Evolutionary conservation across 2,797 vertebrate species (phyloP).

Genomic region (Accipiter badius): DNA sequence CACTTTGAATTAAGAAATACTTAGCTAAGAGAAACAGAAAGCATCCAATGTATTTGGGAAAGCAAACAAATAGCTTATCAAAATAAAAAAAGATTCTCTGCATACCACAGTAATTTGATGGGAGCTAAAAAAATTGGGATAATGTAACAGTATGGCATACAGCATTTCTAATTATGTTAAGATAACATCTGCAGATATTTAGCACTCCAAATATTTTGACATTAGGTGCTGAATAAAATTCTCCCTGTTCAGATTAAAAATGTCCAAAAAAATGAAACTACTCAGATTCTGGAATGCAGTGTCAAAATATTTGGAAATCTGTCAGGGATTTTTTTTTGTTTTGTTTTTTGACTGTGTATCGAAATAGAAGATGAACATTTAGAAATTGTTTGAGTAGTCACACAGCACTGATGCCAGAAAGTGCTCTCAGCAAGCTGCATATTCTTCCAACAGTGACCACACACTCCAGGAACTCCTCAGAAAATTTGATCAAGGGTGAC

Average conservation of each 20-base stretch:
- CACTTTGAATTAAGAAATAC: not conserved
- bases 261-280: not conserved
- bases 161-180: not conserved
- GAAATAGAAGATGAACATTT: not conserved
- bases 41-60: not conserved
- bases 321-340: not conserved
- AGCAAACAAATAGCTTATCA: not conserved
- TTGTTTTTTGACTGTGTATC: not conserved
- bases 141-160: not conserved
- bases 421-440: not conserved
- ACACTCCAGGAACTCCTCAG: slow-evolving; percentile 10
- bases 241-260: slow-evolving; percentile 20
- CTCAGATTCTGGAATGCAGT: slow-evolving; percentile 10
- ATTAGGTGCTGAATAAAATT: slow-evolving; percentile 38
- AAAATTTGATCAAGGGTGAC: not conserved
- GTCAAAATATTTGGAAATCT: slow-evolving; percentile 12
- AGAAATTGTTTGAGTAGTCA: not conserved
- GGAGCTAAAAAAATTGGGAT: not conserved
- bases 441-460: slow-evolving; percentile 41
- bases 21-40: not conserved
- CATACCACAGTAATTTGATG: not conserved
- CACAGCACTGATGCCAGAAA: not conserved
- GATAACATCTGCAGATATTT: slow-evolving; percentile 60
- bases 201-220: slow-evolving; percentile 23
- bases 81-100: not conserved